A percentile compares a stretch with the other conserved stretches of the same genome.
These are phyloP conservation scores for Lepetodrilus schrolli DNA, from an alignment of 2,888 invertebrate species.

Conservation along the genomic window DNA sequence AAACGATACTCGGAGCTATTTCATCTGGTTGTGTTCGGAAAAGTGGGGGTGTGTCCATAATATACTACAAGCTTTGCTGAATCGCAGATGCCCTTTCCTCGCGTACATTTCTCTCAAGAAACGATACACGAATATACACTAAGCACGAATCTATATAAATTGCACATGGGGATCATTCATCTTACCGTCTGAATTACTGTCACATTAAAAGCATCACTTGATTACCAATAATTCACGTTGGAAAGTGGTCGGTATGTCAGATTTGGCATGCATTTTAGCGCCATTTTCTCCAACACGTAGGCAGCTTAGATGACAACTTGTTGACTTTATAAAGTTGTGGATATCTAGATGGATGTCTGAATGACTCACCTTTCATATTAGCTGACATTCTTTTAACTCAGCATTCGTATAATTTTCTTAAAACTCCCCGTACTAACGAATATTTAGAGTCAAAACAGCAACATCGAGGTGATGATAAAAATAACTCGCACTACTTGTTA, in stretches of 20 bases:
- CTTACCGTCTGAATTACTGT: neutral
- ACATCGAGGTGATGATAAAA: slow-evolving; percentile 64
- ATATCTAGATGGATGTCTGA: slow-evolving; percentile 26
- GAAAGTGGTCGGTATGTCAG: slow-evolving; percentile 26
- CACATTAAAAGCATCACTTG: neutral
- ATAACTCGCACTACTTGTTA: slow-evolving; percentile 57
- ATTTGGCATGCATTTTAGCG: slow-evolving; percentile 55
- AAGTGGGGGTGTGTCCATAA: slow-evolving; percentile 18
- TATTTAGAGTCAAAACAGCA: slow-evolving; percentile 58
- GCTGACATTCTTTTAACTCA: slow-evolving; percentile 55
- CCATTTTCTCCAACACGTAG: slow-evolving; percentile 56
- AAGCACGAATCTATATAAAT: neutral
- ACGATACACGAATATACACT: too few relatives aligned
- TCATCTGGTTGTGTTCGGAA: neutral
- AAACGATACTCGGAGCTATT: too few relatives aligned
- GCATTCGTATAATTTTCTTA: slow-evolving; percentile 61
- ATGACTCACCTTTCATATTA: slow-evolving; percentile 57
- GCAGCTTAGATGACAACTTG: slow-evolving; percentile 29
- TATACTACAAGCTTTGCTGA: neutral
- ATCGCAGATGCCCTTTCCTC: neutral
- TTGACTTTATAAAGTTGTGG: slow-evolving; percentile 13
- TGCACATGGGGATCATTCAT: neutral
- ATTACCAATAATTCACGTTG: slow-evolving; percentile 30
- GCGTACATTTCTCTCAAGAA: too few relatives aligned
- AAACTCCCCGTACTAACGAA: slow-evolving; percentile 62